Percentiles rank a stretch among this genome's conserved stretches.
Evolutionary conservation across 2,113 vertebrate species (phyloP).

Genomic region (Zosterops pallidus): DNA sequence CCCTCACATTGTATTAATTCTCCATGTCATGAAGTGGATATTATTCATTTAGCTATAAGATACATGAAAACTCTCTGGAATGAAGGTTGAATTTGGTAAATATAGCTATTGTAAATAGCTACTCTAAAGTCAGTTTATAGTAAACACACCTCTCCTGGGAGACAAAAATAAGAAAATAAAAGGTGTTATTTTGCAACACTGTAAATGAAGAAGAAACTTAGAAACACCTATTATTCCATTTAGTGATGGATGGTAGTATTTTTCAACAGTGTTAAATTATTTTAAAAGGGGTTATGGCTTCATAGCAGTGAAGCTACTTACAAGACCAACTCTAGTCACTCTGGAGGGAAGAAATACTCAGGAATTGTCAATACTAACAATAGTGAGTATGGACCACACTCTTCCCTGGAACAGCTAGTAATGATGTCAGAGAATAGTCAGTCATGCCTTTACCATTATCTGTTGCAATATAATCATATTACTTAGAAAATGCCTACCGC

Average conservation of each 20-base stretch:
- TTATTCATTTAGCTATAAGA: background rate
- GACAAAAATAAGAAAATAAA: background rate
- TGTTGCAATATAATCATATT: background rate
- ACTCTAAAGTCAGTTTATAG: background rate
- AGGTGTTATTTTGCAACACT: background rate
- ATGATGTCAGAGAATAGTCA: background rate
- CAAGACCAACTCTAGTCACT: background rate
- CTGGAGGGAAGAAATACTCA: background rate
- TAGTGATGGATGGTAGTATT: background rate
- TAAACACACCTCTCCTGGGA: background rate
- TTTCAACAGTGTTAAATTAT: background rate
- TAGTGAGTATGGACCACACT: background rate
- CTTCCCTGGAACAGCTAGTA: background rate
- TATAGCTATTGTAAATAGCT: background rate
- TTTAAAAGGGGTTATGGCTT: background rate
- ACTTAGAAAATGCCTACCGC: background rate
- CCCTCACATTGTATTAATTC: background rate
- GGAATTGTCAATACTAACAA: background rate
- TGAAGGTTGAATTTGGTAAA: background rate
- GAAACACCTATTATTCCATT: background rate
- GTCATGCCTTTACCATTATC: background rate
- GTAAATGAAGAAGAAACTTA: background rate
- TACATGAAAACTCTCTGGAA: background rate
- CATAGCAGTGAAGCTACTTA: background rate
- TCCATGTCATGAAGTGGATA: background rate